Evolutionary conservation across 2,888 invertebrate genomes (phyloP), one percentile per base, ranked within the genome.

Genomic region (Salticus scenicus): DNA sequence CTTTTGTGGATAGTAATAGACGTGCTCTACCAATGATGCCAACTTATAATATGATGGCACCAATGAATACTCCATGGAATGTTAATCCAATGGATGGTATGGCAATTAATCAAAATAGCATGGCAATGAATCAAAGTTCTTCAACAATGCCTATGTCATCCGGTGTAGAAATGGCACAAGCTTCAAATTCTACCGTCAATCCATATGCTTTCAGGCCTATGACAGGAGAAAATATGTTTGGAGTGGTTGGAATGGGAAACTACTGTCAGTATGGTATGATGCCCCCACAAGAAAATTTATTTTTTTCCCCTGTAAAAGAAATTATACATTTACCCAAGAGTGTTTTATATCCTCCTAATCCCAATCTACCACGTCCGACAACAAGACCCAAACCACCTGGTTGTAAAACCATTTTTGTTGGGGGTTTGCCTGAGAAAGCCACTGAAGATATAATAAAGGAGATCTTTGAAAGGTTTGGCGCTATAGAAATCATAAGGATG

Each of bases 361-460:
- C 95, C 0, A 95, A 94, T 89, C 95, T 95, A 1, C 95, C 96
- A 0, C 94, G 94, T 0, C 96, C 96, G 0, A 95, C 96, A 0
- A 95, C 95, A 0, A 93, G 97, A 78, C 95, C 96, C 88, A 93
- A 96, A 47, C 98, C 98, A 0, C 95, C 95, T 0, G 98, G 98
- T 0, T 98, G 98, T 90, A 93, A 97, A 83, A 98, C 98, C 0
- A 95, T 97, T 8, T 98, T 98, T 92, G 97, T 98, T 27, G 98
- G 98, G 67, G 98, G 98, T 10, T 92, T 98, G 66, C 98, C 98
- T 0, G 98, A 98, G 90, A 96, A 95, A 90, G 95, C 95, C 20
- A 96, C 96, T 31, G 98, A 98, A 91, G 95, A 95, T 88, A 94
- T 95, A 82, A 94, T 98, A 66, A 94, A 95, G 88, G 98, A 98